Conservation (phyloP, 2,888 invertebrate genomes). For the Sipha maydis region DNA sequence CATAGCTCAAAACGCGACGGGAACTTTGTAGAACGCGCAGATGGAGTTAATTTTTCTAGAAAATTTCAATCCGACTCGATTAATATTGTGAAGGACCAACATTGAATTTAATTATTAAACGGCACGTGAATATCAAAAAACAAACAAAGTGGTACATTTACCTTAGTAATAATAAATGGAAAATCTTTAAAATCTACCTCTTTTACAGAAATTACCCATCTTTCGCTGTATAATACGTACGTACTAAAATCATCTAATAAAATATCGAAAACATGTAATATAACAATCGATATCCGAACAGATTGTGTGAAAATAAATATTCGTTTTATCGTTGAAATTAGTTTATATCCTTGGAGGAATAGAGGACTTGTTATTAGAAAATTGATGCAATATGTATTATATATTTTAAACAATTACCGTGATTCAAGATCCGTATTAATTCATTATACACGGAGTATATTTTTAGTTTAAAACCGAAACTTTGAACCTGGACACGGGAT, state of each 20-base stretch:
- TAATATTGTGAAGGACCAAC: background rate
- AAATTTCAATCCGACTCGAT: no score
- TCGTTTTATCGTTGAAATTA: background rate
- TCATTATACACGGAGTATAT: background rate
- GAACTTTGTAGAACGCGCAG: no score
- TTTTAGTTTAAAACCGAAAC: no score
- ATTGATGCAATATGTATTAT: background rate
- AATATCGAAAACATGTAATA: background rate
- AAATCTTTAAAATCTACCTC: background rate
- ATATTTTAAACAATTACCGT: no score
- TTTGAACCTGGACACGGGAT: no score
- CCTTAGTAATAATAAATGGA: conserved; percentile 2
- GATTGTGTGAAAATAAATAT: background rate
- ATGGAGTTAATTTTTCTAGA: no score
- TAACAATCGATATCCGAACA: background rate
- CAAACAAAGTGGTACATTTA: background rate
- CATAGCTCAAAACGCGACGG: no score
- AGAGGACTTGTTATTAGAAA: background rate
- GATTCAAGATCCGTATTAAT: background rate
- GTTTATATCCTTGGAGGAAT: background rate
- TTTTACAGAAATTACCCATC: background rate
- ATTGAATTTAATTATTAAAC: background rate
- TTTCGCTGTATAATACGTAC: background rate
- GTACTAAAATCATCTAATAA: no score
- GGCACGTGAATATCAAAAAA: background rate